These are phyloP conservation scores for Helicoverpa zea DNA, from an alignment of 1,140 invertebrate genomes.

Conservation along the genomic window DNA sequence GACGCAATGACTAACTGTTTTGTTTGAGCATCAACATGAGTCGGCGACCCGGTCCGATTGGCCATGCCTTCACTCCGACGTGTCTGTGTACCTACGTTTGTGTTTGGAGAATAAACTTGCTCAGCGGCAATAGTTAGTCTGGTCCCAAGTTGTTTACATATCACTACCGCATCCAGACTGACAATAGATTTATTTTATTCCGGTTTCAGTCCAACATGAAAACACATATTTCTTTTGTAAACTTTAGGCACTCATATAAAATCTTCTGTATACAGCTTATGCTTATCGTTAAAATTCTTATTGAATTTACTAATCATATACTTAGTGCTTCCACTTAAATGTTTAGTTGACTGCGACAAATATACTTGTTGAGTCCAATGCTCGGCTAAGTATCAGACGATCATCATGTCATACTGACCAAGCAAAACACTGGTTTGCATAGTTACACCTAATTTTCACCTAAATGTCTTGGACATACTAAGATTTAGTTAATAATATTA, in stretches of 20 bases:
- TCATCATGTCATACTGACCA: neutral
- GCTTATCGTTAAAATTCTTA: neutral
- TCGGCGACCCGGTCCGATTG: slow-evolving; percentile 42
- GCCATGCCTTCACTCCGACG: slow-evolving; percentile 24
- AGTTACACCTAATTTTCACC: too few species aligned
- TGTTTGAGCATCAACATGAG: slow-evolving; percentile 34
- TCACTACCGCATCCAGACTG: slow-evolving; percentile 65
- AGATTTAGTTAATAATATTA: slow-evolving; percentile 25
- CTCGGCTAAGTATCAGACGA: neutral
- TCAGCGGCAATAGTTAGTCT: slow-evolving; percentile 66
- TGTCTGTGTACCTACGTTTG: slow-evolving; percentile 8
- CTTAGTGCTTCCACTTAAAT: neutral
- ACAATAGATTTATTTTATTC: slow-evolving; percentile 66
- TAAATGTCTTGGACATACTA: neutral
- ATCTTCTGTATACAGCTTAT: too few species aligned
- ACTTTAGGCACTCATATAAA: neutral
- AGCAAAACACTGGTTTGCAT: too few species aligned
- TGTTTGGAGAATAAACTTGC: slow-evolving; percentile 77
- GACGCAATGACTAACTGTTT: slow-evolving; percentile 35
- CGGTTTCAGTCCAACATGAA: slow-evolving; percentile 13
- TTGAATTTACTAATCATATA: neutral
- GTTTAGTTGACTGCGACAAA: neutral
- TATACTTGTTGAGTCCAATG: neutral
- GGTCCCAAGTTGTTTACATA: slow-evolving; percentile 74
- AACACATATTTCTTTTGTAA: neutral